Evolutionary conservation across 2,888 invertebrate species (phyloP).

Genomic region (Petrolisthes cinctipes): DNA sequence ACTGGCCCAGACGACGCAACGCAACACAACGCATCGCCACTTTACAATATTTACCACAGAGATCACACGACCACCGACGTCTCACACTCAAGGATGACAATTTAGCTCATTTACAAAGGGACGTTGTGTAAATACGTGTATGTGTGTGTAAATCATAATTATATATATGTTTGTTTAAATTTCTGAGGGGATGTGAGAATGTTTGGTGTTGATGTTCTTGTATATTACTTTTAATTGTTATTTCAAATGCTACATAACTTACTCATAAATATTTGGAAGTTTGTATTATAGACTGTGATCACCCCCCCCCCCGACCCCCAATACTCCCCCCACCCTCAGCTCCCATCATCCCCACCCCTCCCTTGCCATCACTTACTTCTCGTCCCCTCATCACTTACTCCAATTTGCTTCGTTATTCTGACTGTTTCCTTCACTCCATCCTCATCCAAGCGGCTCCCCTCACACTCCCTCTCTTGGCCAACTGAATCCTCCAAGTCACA

Average conservation of each 20-base stretch:
- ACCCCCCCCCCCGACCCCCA: background rate
- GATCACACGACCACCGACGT: too few species aligned
- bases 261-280: background rate
- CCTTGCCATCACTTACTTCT: background rate
- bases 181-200: too few species aligned
- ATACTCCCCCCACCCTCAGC: background rate
- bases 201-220: too few species aligned
- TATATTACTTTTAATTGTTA: too few species aligned
- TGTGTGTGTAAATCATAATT: too few species aligned
- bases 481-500: background rate
- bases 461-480: background rate
- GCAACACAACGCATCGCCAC: too few species aligned
- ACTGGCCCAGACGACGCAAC: too few species aligned
- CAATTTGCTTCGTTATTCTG: background rate
- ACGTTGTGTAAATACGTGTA: too few species aligned
- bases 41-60: too few species aligned
- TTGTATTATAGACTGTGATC: background rate
- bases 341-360: background rate
- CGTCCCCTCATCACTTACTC: background rate
- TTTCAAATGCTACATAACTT: background rate
- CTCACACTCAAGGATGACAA: too few species aligned
- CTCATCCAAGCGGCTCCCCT: background rate
- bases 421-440: background rate
- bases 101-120: too few species aligned
- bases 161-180: too few species aligned